Conservation (phyloP, 2,888 invertebrate species). For the Trichopoda pennipes region DNA sequence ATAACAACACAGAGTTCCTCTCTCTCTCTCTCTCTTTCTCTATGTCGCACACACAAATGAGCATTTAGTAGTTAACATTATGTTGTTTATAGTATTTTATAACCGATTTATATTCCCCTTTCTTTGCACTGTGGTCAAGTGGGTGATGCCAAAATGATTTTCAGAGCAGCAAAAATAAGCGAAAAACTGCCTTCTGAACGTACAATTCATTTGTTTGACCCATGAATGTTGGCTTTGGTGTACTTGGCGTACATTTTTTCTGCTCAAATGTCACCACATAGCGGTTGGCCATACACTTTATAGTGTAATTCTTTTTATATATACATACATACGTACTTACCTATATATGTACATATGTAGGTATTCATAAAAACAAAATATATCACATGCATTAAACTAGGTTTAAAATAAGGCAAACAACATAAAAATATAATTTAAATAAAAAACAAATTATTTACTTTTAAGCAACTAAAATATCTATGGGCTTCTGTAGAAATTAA, state of each 20-base stretch:
- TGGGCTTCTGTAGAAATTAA: slow-evolving; percentile 21
- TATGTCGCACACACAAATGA: not conserved
- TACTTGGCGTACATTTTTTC: slow-evolving; percentile 56
- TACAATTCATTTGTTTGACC: slow-evolving; percentile 68
- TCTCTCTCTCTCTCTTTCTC: not conserved
- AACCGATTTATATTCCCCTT: slow-evolving; percentile 24
- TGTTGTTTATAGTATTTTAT: slow-evolving; percentile 29
- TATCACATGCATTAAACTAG: slow-evolving; percentile 65
- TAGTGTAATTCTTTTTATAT: slow-evolving; percentile 11
- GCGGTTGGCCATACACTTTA: slow-evolving; percentile 68
- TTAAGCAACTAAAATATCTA: slow-evolving; percentile 26
- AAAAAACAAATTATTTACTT: slow-evolving; percentile 30
- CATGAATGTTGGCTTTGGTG: slow-evolving; percentile 67
- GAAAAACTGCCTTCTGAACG: slow-evolving; percentile 41
- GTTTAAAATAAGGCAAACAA: slow-evolving; percentile 46
- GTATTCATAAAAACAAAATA: slow-evolving; percentile 49
- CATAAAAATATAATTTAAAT: slow-evolving; percentile 27
- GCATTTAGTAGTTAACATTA: slow-evolving; percentile 56
- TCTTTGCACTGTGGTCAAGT: slow-evolving; percentile 62
- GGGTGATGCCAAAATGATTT: slow-evolving; percentile 68
- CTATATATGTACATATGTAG: not conserved
- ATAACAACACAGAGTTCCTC: slow-evolving; percentile 37
- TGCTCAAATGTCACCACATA: slow-evolving; percentile 67
- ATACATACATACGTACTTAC: slow-evolving; percentile 5
- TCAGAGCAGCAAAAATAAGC: slow-evolving; percentile 20